Evolutionary conservation across 2,888 invertebrate species (phyloP).

Genomic region (Chrysolina americana): DNA sequence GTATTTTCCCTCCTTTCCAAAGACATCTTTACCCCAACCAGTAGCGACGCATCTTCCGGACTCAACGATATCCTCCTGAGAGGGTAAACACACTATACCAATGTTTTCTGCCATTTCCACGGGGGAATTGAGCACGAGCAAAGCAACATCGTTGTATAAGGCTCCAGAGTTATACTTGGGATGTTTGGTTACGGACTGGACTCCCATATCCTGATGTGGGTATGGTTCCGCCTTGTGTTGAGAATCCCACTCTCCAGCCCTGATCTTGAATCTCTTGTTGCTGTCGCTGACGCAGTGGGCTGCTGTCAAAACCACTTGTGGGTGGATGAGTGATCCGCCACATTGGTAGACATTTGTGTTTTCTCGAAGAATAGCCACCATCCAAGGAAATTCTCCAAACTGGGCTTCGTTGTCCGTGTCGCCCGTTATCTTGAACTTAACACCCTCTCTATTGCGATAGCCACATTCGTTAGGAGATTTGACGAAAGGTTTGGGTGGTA

Average conservation of each 20-base stretch:
- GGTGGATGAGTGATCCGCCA: slow-evolving; percentile 86
- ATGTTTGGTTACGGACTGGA: slow-evolving; percentile 62
- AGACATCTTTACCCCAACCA: slow-evolving; percentile 64
- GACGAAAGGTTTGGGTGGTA: slow-evolving; percentile 57
- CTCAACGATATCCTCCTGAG: slow-evolving; percentile 49
- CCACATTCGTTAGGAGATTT: slow-evolving; percentile 75
- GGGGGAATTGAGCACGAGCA: slow-evolving; percentile 59
- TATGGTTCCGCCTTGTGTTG: slow-evolving; percentile 78
- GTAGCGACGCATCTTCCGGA: slow-evolving; percentile 58
- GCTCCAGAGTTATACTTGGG: slow-evolving; percentile 60
- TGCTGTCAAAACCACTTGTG: slow-evolving; percentile 82
- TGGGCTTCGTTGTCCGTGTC: slow-evolving; percentile 78
- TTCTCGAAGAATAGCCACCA: slow-evolving; percentile 79
- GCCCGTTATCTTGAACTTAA: slow-evolving; percentile 80
- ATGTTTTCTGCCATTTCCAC: slow-evolving; percentile 51
- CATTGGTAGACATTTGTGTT: slow-evolving; percentile 72
- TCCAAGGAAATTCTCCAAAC: slow-evolving; percentile 90
- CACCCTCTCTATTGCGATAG: slow-evolving; percentile 79
- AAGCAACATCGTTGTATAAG: slow-evolving; percentile 64
- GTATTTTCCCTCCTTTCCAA: slow-evolving; percentile 72
- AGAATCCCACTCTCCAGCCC: slow-evolving; percentile 90
- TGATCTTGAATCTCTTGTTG: slow-evolving; percentile 58
- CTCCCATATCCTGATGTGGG: slow-evolving; percentile 75
- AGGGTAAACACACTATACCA: slow-evolving; percentile 60
- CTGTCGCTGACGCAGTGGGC: slow-evolving; percentile 81